Conservation (phyloP, 2,888 invertebrate species). For the Acleris sparsana region DNA sequence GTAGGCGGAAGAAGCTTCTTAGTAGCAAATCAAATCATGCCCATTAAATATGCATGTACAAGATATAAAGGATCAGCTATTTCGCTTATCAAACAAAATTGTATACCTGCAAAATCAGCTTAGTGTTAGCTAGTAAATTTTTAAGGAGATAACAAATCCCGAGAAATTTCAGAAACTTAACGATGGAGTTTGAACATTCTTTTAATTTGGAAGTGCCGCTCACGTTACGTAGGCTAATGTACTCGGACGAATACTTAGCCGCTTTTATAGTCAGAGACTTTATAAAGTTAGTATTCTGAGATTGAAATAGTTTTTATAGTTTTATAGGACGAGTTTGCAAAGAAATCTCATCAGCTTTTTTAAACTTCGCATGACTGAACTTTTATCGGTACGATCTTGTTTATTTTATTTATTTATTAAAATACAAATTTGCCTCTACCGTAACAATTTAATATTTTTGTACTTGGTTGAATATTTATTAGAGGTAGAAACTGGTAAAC, state of each 20-base stretch:
- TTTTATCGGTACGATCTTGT: too few species aligned
- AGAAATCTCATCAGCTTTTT: conserved; percentile 11
- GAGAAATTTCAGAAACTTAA: conserved; percentile 1
- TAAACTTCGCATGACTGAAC: not conserved
- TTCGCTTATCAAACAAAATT: too few species aligned
- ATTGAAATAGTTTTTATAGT: conserved; percentile 27
- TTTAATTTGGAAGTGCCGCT: conserved; percentile 8
- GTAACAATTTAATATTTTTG: too few species aligned
- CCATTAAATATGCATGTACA: too few species aligned
- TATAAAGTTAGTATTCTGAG: conserved; percentile 5
- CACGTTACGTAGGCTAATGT: conserved; percentile 20
- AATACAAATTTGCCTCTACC: too few species aligned
- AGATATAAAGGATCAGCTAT: too few species aligned
- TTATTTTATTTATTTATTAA: too few species aligned
- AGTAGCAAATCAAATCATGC: too few species aligned
- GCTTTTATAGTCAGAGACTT: conserved; percentile 2
- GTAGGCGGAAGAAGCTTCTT: too few species aligned
- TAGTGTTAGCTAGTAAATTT: not conserved
- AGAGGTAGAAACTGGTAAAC: too few species aligned
- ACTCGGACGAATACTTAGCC: conserved; percentile 19
- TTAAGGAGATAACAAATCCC: not conserved
- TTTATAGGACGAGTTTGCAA: conserved; percentile 18
- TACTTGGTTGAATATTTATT: too few species aligned
- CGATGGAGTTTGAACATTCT: conserved; percentile 1
- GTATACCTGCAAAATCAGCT: not conserved